Conservation (phyloP, 1,140 invertebrate species). For the Mamestra configurata region DNA sequence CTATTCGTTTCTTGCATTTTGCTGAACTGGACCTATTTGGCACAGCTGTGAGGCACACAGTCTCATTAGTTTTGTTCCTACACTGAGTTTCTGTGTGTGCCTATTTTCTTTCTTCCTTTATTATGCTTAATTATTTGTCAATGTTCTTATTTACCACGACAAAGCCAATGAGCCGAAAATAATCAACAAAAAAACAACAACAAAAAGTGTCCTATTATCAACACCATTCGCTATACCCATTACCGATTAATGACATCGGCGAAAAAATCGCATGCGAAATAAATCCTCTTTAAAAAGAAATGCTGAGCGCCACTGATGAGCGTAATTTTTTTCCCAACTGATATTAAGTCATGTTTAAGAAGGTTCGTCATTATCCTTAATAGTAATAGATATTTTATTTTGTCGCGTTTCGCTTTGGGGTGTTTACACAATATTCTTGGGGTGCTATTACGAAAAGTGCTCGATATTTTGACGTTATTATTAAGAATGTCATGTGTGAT, state of each 20-base stretch:
- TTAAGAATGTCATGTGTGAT: too few species aligned
- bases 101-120: too few species aligned
- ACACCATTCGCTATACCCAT: constrained; percentile 63
- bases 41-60: too few species aligned
- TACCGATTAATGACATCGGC: constrained; percentile 61
- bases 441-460: constrained; percentile 57
- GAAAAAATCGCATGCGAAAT: constrained; percentile 60
- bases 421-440: constrained; percentile 78
- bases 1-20: too few species aligned
- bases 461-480: not conserved
- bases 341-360: constrained; percentile 88
- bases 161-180: not conserved
- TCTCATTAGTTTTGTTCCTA: too few species aligned
- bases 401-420: constrained; percentile 81
- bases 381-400: constrained; percentile 88
- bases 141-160: not conserved
- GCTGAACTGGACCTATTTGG: too few species aligned
- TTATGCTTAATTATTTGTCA: too few species aligned
- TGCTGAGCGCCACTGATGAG: constrained; percentile 71
- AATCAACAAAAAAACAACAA: constrained; percentile 45
- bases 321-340: constrained; percentile 84
- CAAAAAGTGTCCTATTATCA: constrained; percentile 57
- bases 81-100: too few species aligned
- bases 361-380: constrained; percentile 84
- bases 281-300: constrained; percentile 69